These are phyloP conservation scores for Hoplostethus atlanticus DNA, from an alignment of 2,797 vertebrate genomes.

Conservation along the genomic window DNA sequence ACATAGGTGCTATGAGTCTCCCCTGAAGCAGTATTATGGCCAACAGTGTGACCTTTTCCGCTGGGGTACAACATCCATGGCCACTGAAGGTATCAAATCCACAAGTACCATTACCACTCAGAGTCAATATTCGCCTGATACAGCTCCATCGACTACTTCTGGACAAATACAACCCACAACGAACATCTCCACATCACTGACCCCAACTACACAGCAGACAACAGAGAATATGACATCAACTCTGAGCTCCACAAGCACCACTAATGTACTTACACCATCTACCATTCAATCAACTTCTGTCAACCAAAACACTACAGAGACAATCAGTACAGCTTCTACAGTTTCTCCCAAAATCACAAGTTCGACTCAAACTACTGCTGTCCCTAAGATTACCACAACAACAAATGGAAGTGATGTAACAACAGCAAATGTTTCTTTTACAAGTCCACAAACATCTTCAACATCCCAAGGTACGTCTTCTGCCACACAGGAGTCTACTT, in stretches of 20 bases:
- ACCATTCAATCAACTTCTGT: background rate
- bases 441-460: too few relatives aligned
- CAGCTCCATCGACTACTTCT: too few relatives aligned
- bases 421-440: too few relatives aligned
- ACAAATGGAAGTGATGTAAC: too few relatives aligned
- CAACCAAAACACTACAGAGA: background rate
- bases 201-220: background rate
- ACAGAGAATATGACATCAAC: background rate
- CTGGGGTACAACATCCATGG: slow-evolving; percentile 22
- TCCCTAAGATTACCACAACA: background rate
- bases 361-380: background rate
- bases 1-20: slow-evolving; percentile 68
- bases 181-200: too few relatives aligned
- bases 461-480: too few relatives aligned
- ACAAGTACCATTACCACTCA: too few relatives aligned
- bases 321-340: background rate
- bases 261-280: background rate
- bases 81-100: too few relatives aligned
- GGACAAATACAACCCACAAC: background rate
- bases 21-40: slow-evolving; percentile 73
- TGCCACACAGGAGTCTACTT: too few relatives aligned
- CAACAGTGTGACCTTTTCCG: slow-evolving; percentile 71
- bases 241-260: too few relatives aligned
- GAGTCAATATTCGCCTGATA: too few relatives aligned
- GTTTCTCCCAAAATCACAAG: background rate